Percentiles rank a stretch among this genome's conserved stretches.
Conservation (phyloP, 2,888 invertebrate genomes). For the Dorcus hopei region DNA sequence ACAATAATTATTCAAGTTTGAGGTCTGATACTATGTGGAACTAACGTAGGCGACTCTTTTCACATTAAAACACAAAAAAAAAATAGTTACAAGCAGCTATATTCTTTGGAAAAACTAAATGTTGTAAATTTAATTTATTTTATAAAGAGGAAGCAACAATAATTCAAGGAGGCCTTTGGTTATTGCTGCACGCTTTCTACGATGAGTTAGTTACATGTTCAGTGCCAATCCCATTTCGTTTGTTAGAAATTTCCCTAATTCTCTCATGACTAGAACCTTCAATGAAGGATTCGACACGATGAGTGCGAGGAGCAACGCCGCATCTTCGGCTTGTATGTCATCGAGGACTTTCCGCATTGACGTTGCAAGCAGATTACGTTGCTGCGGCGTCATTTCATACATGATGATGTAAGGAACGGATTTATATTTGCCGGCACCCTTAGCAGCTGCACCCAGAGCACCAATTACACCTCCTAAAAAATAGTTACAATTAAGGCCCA, state of each 20-base stretch:
- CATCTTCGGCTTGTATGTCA: conserved; percentile 33
- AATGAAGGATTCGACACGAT: conserved; percentile 29
- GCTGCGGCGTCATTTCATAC: conserved; percentile 37
- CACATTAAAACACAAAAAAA: too few species aligned
- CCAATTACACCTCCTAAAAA: conserved; percentile 40
- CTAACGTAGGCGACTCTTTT: too few species aligned
- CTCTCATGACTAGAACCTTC: conserved; percentile 30
- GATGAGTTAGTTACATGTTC: too few species aligned
- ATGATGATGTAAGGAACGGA: conserved; percentile 39
- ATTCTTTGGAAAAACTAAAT: too few species aligned
- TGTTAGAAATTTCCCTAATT: conserved; percentile 17
- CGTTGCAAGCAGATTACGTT: conserved; percentile 31
- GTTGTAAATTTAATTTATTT: too few species aligned
- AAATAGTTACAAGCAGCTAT: too few species aligned
- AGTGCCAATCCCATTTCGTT: not conserved
- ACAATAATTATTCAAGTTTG: too few species aligned
- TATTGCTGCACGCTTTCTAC: too few species aligned
- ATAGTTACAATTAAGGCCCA: not conserved
- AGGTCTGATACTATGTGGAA: too few species aligned
- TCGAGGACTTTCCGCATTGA: conserved; percentile 27
- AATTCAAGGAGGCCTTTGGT: too few species aligned
- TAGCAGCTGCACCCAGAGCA: conserved; percentile 34
- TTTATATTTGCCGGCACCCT: conserved; percentile 37
- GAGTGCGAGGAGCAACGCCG: conserved; percentile 27
- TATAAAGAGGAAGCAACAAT: too few species aligned